Base-by-base conservation (phyloP, 2,113 vertebrate genomes). In the Daphoenositta chrysoptera region DNA sequence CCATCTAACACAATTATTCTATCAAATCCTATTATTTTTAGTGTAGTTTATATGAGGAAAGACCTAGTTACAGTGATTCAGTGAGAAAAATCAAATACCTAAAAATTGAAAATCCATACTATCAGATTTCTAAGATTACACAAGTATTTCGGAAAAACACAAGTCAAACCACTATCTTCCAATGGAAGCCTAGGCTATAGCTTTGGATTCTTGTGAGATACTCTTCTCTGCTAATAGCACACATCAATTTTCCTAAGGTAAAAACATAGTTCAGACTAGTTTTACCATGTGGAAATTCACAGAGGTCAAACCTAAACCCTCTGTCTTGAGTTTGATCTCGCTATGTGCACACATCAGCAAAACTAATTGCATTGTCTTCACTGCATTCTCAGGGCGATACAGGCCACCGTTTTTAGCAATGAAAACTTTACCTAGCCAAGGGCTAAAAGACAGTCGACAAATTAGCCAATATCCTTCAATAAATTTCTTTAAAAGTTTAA, bases 1-100 rank as follows among this genome's bases (percentile, higher is more conserved):
- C 68, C 60, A 75, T 31, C 87, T 88, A 90, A 95, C 63, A 73
- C 83, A 95, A 90, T 95, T 90, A 94, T 80, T 90, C 60, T 71
- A 39, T 66, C 69, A 86, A 92, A 93, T 66, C 60, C 60, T 75
- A 66, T 86, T 82, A 90, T 50, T 81, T 83, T 31, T 68, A 51
- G 35, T 31, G 37, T 33, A 83, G n/a, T 39, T 94, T 71, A 77
- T 23, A 37, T 1, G 20, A 77, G 22, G 45, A 89, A 79, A 69
- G n/a, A 35, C n/a, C 31, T 24, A 77, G 42, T 61, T 73, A 44
- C 7, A 76, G 28, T 17, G 31, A 61, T 80, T 73, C 40, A 20
- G 31, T 47, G 19, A 90, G 54, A 16, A 86, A 92, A 87, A 26
- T 10, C 3, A 48, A 88, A 24, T 45, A 73, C 9, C 9, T 50